phyloP scores from a whole-genome alignment of 2,888 invertebrate species.

The Prosapia bicincta region DNA sequence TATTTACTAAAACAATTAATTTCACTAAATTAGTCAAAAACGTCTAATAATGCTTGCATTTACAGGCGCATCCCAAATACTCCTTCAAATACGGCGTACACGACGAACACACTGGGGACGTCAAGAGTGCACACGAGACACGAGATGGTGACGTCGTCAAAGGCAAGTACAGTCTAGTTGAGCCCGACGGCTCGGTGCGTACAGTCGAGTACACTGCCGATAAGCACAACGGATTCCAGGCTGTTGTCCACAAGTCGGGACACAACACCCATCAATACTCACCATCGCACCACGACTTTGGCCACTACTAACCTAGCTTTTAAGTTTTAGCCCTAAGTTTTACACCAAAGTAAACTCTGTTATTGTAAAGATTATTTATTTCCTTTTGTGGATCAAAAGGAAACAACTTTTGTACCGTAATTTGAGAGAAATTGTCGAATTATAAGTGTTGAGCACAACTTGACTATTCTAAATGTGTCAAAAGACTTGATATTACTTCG shows the following conservation, averaged over 20 bases:
- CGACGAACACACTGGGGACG: slow-evolving; percentile 36
- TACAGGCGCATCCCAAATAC: slow-evolving; percentile 36
- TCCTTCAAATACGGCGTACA: slow-evolving; percentile 37
- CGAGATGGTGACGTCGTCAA: slow-evolving; percentile 36
- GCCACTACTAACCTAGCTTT: background rate
- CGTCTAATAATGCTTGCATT: too few species aligned
- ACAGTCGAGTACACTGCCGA: slow-evolving; percentile 36
- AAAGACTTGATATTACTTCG: too few species aligned
- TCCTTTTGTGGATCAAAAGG: background rate
- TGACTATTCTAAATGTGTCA: too few species aligned
- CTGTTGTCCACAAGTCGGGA: slow-evolving; percentile 34
- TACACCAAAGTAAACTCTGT: background rate
- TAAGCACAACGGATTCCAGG: slow-evolving; percentile 20
- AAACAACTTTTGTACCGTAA: too few species aligned
- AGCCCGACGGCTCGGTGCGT: slow-evolving; percentile 36
- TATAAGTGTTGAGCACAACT: too few species aligned
- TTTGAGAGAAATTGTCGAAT: too few species aligned
- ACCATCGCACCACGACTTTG: background rate
- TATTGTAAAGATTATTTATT: background rate
- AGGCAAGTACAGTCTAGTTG: slow-evolving; percentile 36
- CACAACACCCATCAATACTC: slow-evolving; percentile 28
- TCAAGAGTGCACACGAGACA: slow-evolving; percentile 35
- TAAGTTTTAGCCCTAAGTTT: background rate
- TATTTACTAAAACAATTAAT: too few species aligned
- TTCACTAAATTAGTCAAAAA: too few species aligned